Evolutionary conservation across 1,140 invertebrate species (phyloP), one percentile per base, ranked within the genome.

Genomic region (Watersipora subatra): DNA sequence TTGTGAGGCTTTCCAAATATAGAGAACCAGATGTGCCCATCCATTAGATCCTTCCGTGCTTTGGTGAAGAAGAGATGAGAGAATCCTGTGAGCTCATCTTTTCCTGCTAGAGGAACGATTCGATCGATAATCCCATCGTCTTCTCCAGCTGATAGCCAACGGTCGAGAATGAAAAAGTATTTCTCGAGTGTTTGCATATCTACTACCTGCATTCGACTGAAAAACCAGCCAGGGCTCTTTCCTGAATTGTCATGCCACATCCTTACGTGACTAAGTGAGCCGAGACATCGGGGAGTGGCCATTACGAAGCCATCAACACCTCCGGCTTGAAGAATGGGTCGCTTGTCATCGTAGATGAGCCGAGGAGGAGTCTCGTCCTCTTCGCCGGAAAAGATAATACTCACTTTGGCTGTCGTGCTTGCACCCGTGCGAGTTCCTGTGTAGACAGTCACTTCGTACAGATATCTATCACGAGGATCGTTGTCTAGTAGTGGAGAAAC

Each of bases 361-460:
- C 74, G 63, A 0, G 73, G 67, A 19, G 70, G 69, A 22, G 73
- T 74, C 28, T 76, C 72, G n/a, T 28, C 68, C 24, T 66, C 20
- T 22, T 73, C 72, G 22, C 76, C 76, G 24, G 69, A 61, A 17
- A 78, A 62, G 17, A 76, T 69, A 61, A 78, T 73, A 55, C 66
- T 67, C 58, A 76, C 71, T 59, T 72, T 71, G 17, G 72, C 76
- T 27, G 65, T 65, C 0, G 76, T 77, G n/a, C n/a, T n/a, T n/a
- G n/a, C n/a, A n/a, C n/a, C n/a, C n/a, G n/a, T n/a, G n/a, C n/a
- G n/a, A n/a, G n/a, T n/a, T n/a, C n/a, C n/a, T n/a, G n/a, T n/a
- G n/a, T n/a, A n/a, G n/a, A n/a, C n/a, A n/a, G n/a, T n/a, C n/a
- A n/a, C n/a, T n/a, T n/a, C n/a, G n/a, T n/a, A n/a, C n/a, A n/a